phyloP scores from a whole-genome alignment of 2,113 vertebrate genomes.

The Xenus cinereus region DNA sequence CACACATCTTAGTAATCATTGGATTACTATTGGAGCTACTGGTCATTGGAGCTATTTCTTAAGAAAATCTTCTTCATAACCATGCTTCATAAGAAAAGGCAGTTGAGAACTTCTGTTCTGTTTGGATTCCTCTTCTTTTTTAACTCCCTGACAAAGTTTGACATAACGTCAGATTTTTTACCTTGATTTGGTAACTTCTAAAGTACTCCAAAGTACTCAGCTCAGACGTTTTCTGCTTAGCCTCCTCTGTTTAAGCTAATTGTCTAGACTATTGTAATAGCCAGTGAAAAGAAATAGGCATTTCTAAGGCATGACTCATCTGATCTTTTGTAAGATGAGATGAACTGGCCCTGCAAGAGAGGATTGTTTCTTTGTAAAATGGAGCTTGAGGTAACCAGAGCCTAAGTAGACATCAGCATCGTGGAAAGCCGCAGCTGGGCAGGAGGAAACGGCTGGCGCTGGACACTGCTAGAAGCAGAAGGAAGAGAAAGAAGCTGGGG shows the following conservation, averaged over 20 bases:
- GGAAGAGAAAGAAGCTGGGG: not conserved
- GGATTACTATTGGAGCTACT: no score
- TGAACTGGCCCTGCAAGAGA: not conserved
- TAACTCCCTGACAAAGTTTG: not conserved
- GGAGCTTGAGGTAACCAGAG: not conserved
- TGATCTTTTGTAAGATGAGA: not conserved
- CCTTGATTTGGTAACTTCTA: not conserved
- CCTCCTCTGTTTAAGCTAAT: not conserved
- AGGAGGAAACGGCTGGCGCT: not conserved
- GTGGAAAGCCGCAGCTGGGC: not conserved
- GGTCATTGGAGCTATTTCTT: not conserved
- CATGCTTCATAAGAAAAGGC: not conserved
- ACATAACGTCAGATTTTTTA: not conserved
- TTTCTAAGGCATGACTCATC: not conserved
- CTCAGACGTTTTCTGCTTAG: not conserved
- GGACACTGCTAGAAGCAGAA: not conserved
- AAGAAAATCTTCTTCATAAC: not conserved
- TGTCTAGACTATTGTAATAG: not conserved
- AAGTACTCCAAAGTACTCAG: not conserved
- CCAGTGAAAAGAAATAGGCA: not conserved
- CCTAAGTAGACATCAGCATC: not conserved
- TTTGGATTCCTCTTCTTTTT: not conserved
- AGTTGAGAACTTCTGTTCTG: not conserved
- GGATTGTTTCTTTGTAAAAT: not conserved
- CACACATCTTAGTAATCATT: not conserved